Base-by-base conservation (phyloP, 2,888 invertebrate species). In the Balanococcus diminutus region DNA sequence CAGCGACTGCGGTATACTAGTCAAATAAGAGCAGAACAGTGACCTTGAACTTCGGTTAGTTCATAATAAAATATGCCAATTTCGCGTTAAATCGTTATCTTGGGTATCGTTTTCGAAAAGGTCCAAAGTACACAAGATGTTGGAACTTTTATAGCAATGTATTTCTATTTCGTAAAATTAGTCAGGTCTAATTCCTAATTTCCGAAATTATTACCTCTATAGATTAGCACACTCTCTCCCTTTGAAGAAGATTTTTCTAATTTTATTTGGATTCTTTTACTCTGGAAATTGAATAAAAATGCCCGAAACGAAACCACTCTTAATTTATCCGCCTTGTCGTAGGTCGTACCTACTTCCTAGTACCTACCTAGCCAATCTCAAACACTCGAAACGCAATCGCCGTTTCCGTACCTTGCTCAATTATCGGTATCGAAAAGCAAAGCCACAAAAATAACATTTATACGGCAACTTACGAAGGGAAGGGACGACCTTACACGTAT, bases 371-470 rank as follows among this genome's bases (percentile, higher is more conserved):
- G 9, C 11, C 28, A 67, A 28, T 25, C 25, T 67, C 61, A 25
- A 67, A 51, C 51, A 19, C 61, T 22, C 61, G 25, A 28, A 67
- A 67, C 61, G 28, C 61, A 67, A 67, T 67, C 61, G 28, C 61
- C 28, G 14, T 67, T 67, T 67, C 28, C 61, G 61, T 67, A 67
- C 61, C 56, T 56, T 19, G 8, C 28, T 67, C 61, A 67, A 67
- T 67, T 67, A 67, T 28, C 61, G 61, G 28, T 67, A 67, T 67
- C 61, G 61, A 56, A 56, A 56, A 56, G 2, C 46, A 56, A 56
- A 56, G 9, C 61, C 11, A 25, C 61, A 28, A 67, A 19, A 67
- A 67, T 14, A 67, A 67, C 61, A 67, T 67, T 67, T 51, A 51
- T 51, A 51, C 51, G 19, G 51, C 51, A 19, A 19, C 51, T n/a